Evolutionary conservation across 2,888 invertebrate species (phyloP), one percentile per base, ranked within the genome.

Genomic region (Mylabris sibirica): DNA sequence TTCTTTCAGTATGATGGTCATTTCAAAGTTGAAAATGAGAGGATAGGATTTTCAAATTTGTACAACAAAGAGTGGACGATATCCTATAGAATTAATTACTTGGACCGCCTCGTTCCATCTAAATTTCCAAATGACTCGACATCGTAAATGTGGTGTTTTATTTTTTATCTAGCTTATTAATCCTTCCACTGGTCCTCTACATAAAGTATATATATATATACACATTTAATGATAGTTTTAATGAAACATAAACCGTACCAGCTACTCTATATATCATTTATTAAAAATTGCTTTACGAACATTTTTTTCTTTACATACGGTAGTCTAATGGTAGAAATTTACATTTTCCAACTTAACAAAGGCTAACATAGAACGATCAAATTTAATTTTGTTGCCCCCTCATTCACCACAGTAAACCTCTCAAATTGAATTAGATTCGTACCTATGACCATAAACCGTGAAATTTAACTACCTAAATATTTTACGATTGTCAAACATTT

Each of bases 271-370:
- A 12, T 44, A 17, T 17, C 30, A 5, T 44, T 38, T 38, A 38
- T 38, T 38, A 12, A 38, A 38, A 14, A 38, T 12, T 38, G 12
- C 12, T 9, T 38, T 12, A 1, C 38, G 11, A 38, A 12, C 1
- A 41, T 41, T 41, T 4, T 41, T 4, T 41, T 14, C 41, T 14
- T 41, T 14, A 41, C 2, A 44, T 17, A 3, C n/a, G 6, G 41
- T 5, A 38, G 12, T 2, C 12, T 11, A n/a, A 11, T 17, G 6
- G n/a, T 5, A 17, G 64, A 69, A 69, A 69, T 69, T 63, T 60
- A 59, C 66, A 69, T 69, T 69, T 65, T 61, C 61, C 63, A 30
- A 57, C 60, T 61, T 34, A 66, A 69, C 35, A 65, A 65, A 69
- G 1, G 5, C 6, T 44, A 17, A 5, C 8, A 44, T n/a, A 6